These are phyloP conservation scores for Nephrotoma guestfalica DNA, from an alignment of 2,888 invertebrate species.

Conservation along the genomic window DNA sequence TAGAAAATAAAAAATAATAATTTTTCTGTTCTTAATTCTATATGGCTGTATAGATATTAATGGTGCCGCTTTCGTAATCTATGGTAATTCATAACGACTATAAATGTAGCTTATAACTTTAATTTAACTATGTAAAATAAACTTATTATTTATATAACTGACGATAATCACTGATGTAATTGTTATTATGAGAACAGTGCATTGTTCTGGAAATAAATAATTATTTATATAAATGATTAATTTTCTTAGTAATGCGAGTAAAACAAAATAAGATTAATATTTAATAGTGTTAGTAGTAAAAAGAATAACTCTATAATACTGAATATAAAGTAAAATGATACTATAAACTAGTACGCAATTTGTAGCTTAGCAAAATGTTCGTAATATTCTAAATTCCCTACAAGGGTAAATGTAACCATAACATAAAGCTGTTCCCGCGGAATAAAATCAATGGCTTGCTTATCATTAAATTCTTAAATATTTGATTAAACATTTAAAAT, in stretches of 20 bases:
- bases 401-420: no score
- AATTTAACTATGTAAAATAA: background rate
- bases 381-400: no score
- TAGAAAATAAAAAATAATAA: background rate
- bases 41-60: background rate
- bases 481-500: no score
- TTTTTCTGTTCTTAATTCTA: background rate
- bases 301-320: no score
- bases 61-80: background rate
- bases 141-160: background rate
- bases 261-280: background rate
- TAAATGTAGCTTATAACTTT: background rate
- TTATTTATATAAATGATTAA: background rate
- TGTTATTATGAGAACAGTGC: background rate
- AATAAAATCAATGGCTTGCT: no score
- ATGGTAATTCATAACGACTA: background rate
- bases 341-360: no score
- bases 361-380: no score
- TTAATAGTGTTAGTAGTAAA: background rate
- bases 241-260: background rate
- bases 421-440: no score
- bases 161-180: background rate
- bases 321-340: no score
- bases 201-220: background rate
- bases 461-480: no score